Base-by-base conservation (phyloP, 2,888 invertebrate species). In the Drosophila kambysellisi region DNA sequence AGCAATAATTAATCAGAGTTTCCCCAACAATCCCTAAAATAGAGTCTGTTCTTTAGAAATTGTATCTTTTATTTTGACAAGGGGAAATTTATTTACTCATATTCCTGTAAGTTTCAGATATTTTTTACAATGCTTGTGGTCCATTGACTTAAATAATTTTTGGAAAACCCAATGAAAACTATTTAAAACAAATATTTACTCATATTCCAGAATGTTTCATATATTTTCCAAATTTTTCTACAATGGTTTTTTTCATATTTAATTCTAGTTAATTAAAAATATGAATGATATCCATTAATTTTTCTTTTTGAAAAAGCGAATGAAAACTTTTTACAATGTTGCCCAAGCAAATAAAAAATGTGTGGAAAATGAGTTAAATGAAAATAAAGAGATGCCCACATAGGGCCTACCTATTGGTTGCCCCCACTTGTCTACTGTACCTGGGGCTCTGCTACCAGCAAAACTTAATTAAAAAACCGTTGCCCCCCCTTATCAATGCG, bases 381-480 rank as follows among this genome's bases (percentile, higher is more conserved):
- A 4, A 8, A 2, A 3, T 9, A 15, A 15, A 56, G 29, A 56
- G 17, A 39, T 56, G 39, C n/a, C 56, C 39, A 4, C 39, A n/a
- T 30, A n/a, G 25, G 1, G 56, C 15, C 35, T 9, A 35, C 15
- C 29, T 15, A 39, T 30, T 17, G 37, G 0, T 4, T 4, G 30
- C 51, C 25, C 46, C 48, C 5, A 39, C 61, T 20, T 66, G 72
- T 62, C 81, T 80, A 80, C 83, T 82, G 84, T 81, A 80, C 79
- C 81, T 75, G 75, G 57, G 46, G 17, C 39, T n/a, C 30, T 57
- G 33, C 17, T n/a, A 76, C 72, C 59, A 79, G 75, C 63, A 71
- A 77, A 91, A 88, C 81, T 89, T 89, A 89, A 89, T 89, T 89
- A 91, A 89, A 88, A 88, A 88, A 86, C 88, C 88, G 80, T 79